Evolutionary conservation across 2,797 vertebrate genomes (phyloP).

Genomic region (Pitangus sulphuratus): DNA sequence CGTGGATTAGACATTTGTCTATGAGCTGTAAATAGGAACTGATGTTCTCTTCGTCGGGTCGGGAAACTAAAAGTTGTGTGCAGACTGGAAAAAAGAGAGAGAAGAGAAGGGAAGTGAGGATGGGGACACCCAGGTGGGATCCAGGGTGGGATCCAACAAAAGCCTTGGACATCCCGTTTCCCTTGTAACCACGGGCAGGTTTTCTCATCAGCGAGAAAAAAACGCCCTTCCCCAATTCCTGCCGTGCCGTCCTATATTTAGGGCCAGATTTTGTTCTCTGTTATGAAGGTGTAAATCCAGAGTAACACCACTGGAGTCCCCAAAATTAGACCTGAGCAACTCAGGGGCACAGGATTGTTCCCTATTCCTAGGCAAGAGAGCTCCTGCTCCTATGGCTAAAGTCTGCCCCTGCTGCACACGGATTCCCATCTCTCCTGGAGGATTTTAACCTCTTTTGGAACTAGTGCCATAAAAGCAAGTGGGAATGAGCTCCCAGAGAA

Average conservation of each 20-base stretch:
- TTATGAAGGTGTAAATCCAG: neutral
- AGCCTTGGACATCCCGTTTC: neutral
- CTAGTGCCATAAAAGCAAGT: neutral
- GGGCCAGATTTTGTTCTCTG: slow-evolving; percentile 31
- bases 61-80: slow-evolving; percentile 96
- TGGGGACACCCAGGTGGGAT: neutral
- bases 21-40: slow-evolving; percentile 98
- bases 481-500: neutral
- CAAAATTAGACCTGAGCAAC: slow-evolving; percentile 36
- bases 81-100: slow-evolving; percentile 82
- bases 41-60: slow-evolving; percentile 97
- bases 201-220: neutral
- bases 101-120: neutral
- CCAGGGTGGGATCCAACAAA: neutral
- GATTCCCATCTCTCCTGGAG: neutral
- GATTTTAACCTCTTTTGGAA: neutral
- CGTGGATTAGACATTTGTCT: slow-evolving; percentile 96
- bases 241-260: slow-evolving; percentile 58
- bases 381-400: neutral
- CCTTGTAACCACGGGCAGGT: neutral
- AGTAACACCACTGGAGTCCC: neutral
- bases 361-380: neutral
- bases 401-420: neutral
- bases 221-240: slow-evolving; percentile 12
- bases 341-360: neutral